A percentile compares a stretch with the other conserved stretches of the same genome.
phyloP scores from a whole-genome alignment of 2,888 invertebrate genomes.

The Lucinisca nassula region DNA sequence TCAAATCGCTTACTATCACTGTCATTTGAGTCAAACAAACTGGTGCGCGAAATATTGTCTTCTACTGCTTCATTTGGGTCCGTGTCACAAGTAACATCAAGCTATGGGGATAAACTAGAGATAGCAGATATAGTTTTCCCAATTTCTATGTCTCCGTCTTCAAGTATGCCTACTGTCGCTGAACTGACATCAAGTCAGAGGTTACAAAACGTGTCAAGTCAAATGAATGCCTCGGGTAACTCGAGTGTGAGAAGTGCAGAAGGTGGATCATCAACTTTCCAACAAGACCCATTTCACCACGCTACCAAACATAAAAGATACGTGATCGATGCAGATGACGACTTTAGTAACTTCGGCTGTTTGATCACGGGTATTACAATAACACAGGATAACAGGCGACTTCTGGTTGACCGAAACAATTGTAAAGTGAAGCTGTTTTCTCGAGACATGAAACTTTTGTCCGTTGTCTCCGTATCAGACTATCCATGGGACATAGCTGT shows the following conservation, averaged over 20 bases:
- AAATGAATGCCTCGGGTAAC: background rate
- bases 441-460: background rate
- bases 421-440: background rate
- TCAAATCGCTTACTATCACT: background rate
- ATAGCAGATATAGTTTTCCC: background rate
- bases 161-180: background rate
- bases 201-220: background rate
- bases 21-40: background rate
- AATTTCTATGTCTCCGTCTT: background rate
- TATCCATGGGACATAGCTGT: background rate
- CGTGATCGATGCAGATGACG: background rate
- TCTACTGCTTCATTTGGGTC: background rate
- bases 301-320: background rate
- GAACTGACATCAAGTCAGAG: background rate
- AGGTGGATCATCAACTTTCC: too few relatives aligned
- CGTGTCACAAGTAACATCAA: background rate
- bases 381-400: background rate
- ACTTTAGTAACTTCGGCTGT: background rate
- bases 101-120: background rate
- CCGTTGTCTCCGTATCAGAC: background rate
- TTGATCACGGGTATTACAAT: background rate
- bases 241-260: too few relatives aligned
- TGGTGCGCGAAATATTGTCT: background rate
- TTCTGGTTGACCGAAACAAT: background rate
- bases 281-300: too few relatives aligned